Conservation (phyloP, 2,797 vertebrate genomes). For the Ctenosaura bakeri region DNA sequence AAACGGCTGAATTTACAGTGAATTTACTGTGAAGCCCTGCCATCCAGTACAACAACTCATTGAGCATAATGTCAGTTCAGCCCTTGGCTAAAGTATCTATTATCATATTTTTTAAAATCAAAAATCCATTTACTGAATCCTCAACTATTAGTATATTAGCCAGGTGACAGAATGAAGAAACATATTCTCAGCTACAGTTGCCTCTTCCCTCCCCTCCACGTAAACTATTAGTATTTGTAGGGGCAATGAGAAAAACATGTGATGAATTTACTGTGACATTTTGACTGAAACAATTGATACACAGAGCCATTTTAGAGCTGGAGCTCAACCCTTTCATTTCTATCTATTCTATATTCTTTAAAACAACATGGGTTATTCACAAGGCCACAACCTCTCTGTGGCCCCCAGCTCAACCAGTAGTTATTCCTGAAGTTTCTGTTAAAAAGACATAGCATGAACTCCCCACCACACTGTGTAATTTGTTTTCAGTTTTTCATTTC, state of each 20-base stretch:
- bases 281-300: neutral
- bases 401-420: neutral
- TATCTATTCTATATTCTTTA: neutral
- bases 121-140: neutral
- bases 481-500: conserved; percentile 17
- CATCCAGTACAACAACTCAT: too few relatives aligned
- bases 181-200: neutral
- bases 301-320: neutral
- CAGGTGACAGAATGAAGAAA: neutral
- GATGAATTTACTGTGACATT: neutral
- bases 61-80: too few relatives aligned
- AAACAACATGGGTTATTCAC: neutral
- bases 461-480: neutral
- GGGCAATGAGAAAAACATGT: neutral
- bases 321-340: neutral
- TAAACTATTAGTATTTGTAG: neutral
- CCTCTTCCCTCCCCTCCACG: neutral
- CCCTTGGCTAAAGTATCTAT: too few relatives aligned
- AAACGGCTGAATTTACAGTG: too few relatives aligned
- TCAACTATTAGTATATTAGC: neutral
- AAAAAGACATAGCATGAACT: neutral
- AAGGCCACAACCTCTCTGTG: neutral
- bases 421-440: neutral
- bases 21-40: too few relatives aligned
- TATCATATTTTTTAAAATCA: neutral